Conservation (phyloP, 1,140 invertebrate species). For the Saxidomus purpurata region DNA sequence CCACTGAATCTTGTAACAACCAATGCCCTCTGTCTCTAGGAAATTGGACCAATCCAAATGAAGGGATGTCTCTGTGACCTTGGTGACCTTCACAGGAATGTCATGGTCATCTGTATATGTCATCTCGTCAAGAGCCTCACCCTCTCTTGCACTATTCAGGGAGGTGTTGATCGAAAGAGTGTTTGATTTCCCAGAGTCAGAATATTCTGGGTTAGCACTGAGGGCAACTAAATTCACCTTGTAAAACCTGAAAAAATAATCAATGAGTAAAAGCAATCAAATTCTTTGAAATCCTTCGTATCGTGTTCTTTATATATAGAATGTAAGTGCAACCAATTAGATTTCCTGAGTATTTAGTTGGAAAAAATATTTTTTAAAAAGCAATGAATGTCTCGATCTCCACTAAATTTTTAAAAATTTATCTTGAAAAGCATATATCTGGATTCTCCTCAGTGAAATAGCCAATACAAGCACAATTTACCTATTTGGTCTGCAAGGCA, state of each 20-base stretch:
- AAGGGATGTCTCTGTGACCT: constrained; percentile 82
- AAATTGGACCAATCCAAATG: constrained; percentile 85
- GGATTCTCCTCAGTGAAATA: too few relatives aligned
- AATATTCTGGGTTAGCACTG: constrained; percentile 78
- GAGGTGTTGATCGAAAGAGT: constrained; percentile 81
- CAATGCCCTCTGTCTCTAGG: constrained; percentile 80
- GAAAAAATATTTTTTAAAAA: too few relatives aligned
- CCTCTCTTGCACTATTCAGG: constrained; percentile 68
- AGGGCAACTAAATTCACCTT: constrained; percentile 84
- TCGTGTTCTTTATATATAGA: too few relatives aligned
- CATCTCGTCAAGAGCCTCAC: constrained; percentile 71
- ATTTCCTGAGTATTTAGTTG: too few relatives aligned
- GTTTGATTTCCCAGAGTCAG: constrained; percentile 84
- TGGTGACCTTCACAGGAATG: constrained; percentile 82
- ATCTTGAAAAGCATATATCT: too few relatives aligned
- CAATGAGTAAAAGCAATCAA: too few relatives aligned
- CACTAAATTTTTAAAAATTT: too few relatives aligned
- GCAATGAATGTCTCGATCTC: too few relatives aligned
- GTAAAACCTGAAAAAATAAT: constrained; percentile 82
- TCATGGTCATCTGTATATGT: constrained; percentile 77
- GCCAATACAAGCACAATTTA: constrained; percentile 34
- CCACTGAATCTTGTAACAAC: constrained; percentile 85
- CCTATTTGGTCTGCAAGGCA: constrained; percentile 85
- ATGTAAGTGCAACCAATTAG: too few relatives aligned
- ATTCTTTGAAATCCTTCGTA: too few relatives aligned